These are phyloP conservation scores for Tubiluchus corallicola DNA, from an alignment of 2,888 invertebrate species.

Conservation along the genomic window DNA sequence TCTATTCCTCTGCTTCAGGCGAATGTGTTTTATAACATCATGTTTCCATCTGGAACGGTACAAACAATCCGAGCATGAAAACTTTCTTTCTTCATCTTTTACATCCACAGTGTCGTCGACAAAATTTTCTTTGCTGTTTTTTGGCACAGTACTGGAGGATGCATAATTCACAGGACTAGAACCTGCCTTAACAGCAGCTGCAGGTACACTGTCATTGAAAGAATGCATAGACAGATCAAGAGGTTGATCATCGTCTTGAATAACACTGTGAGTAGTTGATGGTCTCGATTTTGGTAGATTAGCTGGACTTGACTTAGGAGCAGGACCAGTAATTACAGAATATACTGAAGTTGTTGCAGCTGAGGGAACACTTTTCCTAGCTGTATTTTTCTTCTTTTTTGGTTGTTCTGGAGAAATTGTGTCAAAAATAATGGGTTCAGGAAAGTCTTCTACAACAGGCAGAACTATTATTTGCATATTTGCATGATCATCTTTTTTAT, in stretches of 20 bases:
- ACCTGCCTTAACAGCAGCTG: no score
- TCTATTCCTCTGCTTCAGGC: background rate
- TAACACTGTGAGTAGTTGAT: no score
- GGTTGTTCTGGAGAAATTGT: background rate
- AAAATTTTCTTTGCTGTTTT: no score
- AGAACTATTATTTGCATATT: background rate
- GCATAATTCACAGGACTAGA: no score
- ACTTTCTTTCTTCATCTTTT: background rate
- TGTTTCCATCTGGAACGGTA: background rate
- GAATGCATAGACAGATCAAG: background rate
- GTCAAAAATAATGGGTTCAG: background rate
- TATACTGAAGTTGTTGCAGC: background rate
- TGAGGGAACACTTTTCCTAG: background rate
- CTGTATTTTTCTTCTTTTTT: slow-evolving; percentile 1
- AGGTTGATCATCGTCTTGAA: background rate
- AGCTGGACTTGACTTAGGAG: no score
- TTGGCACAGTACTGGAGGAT: no score
- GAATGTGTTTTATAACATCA: background rate
- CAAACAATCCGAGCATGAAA: background rate
- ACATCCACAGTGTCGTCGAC: background rate
- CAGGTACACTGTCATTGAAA: no score
- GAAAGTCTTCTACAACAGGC: background rate
- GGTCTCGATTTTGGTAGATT: no score
- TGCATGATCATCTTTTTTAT: background rate
- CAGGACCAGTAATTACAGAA: no score